phyloP scores from a whole-genome alignment of 1,140 invertebrate genomes.

The Rhynchophorus ferrugineus region DNA sequence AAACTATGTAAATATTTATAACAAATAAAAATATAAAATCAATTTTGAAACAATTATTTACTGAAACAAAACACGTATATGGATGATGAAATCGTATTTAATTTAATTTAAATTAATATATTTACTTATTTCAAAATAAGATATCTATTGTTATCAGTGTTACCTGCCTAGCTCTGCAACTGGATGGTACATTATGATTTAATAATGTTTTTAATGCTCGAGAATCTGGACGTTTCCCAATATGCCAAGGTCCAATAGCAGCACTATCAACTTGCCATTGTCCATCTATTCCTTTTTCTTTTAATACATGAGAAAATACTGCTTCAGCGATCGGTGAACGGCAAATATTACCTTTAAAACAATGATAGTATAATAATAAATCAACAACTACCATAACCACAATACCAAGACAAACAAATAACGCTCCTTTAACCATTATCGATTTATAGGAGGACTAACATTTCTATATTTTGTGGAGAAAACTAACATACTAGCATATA shows the following conservation, averaged over 20 bases:
- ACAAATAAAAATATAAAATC: no score
- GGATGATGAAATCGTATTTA: no score
- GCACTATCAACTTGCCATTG: conserved; percentile 83
- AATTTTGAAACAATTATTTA: no score
- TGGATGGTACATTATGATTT: conserved; percentile 62
- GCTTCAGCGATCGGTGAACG: conserved; percentile 92
- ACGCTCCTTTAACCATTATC: conserved; percentile 36
- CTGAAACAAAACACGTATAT: no score
- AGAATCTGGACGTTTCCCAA: conserved; percentile 70
- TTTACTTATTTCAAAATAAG: no score
- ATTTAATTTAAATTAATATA: no score
- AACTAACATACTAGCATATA: no score
- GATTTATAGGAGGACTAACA: neutral
- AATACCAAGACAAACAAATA: conserved; percentile 50
- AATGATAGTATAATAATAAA: conserved; percentile 10
- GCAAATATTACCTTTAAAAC: conserved; percentile 76
- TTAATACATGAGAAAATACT: conserved; percentile 63
- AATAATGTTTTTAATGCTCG: conserved; percentile 65
- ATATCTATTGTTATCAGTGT: no score
- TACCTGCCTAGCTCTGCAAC: conserved; percentile 69
- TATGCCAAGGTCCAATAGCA: conserved; percentile 76
- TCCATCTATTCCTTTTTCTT: conserved; percentile 41
- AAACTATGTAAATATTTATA: no score
- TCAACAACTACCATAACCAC: conserved; percentile 3
- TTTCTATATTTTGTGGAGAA: no score